Conservation (phyloP, 1,140 invertebrate species). For the Mercenaria mercenaria region DNA sequence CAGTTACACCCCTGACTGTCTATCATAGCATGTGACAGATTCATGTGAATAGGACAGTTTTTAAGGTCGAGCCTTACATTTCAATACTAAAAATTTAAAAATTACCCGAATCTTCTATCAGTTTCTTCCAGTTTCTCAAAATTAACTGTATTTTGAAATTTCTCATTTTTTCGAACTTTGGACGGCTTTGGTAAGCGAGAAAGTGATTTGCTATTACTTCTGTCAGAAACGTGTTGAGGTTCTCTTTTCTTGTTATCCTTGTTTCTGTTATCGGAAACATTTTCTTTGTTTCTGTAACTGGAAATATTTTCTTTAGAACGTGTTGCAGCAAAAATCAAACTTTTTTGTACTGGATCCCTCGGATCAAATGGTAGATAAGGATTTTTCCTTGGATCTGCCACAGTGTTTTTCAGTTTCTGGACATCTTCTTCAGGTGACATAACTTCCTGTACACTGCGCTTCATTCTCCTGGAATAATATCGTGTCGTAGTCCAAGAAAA, state of each 20-base stretch:
- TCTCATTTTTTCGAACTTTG: neutral
- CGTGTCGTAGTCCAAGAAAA: neutral
- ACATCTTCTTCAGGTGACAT: slow-evolving; percentile 16
- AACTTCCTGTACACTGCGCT: neutral
- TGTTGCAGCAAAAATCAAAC: neutral
- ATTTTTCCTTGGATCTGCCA: slow-evolving; percentile 33
- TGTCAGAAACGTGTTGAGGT: too few species aligned
- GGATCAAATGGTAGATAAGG: neutral
- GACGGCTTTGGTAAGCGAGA: too few species aligned
- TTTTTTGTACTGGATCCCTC: slow-evolving; percentile 16
- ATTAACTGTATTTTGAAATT: neutral
- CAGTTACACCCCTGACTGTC: too few species aligned
- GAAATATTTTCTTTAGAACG: neutral
- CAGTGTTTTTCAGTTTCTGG: neutral
- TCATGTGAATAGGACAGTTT: too few species aligned
- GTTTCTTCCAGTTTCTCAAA: neutral
- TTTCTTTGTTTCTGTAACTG: neutral
- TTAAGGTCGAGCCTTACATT: too few species aligned
- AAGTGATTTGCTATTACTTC: too few species aligned
- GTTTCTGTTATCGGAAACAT: too few species aligned
- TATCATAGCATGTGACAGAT: too few species aligned
- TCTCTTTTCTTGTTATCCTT: too few species aligned
- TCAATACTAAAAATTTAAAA: too few species aligned
- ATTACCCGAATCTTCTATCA: slow-evolving; percentile 36
- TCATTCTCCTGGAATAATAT: neutral